phyloP scores from a whole-genome alignment of 2,797 vertebrate species.

The Crax fasciolata region DNA sequence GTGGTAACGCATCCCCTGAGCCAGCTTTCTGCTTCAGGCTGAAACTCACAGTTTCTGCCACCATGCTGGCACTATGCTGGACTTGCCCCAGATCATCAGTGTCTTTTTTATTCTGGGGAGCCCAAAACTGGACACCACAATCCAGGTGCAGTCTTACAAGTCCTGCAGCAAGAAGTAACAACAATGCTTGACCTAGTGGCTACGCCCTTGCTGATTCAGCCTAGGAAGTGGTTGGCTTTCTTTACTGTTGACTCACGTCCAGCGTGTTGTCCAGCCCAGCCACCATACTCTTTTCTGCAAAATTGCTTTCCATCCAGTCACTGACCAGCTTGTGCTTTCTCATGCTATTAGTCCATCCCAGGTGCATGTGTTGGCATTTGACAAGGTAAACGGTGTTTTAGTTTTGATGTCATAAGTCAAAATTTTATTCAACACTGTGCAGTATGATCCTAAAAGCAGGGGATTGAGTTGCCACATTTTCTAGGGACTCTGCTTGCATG shows the following conservation, averaged over 20 bases:
- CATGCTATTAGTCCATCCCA: background rate
- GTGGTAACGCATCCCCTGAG: background rate
- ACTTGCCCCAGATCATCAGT: background rate
- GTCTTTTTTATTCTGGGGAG: background rate
- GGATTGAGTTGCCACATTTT: fast-evolving
- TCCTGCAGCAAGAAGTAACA: background rate
- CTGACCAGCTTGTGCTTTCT: background rate
- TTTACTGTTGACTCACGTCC: background rate
- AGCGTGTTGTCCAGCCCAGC: background rate
- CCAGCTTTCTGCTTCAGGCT: background rate
- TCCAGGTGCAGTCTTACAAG: background rate
- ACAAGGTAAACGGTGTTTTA: background rate
- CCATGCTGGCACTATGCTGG: fast-evolving
- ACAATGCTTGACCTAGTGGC: background rate
- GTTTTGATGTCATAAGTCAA: background rate
- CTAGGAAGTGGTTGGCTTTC: background rate
- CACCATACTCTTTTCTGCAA: background rate
- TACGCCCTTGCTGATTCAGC: background rate
- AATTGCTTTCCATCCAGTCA: background rate
- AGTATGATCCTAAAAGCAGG: background rate
- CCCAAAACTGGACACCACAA: background rate
- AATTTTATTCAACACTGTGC: background rate
- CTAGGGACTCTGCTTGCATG: background rate
- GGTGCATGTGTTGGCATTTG: background rate
- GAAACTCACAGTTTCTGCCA: background rate